A percentile compares a stretch with the other conserved stretches of the same genome.
phyloP scores from a whole-genome alignment of 2,113 vertebrate genomes.

The Caranx ignobilis region DNA sequence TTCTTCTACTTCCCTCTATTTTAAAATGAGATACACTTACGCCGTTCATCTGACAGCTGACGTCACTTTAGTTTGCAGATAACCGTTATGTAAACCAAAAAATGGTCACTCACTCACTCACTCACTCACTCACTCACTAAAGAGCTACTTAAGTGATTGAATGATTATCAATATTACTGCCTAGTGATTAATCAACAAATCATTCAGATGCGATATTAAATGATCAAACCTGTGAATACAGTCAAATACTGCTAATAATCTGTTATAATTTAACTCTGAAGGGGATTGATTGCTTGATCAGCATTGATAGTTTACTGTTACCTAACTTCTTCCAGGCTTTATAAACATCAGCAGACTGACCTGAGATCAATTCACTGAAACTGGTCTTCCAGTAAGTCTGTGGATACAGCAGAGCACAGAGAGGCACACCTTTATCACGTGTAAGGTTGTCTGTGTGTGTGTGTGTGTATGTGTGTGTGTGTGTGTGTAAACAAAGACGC shows the following conservation, averaged over 20 bases:
- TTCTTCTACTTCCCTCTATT: background rate
- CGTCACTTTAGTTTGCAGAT: too few species aligned
- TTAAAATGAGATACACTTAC: background rate
- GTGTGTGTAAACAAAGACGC: slow-evolving; percentile 74
- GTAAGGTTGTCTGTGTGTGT: slow-evolving; percentile 49
- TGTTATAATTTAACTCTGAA: background rate
- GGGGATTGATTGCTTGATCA: too few species aligned
- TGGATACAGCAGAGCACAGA: slow-evolving; percentile 47
- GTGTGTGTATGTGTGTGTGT: slow-evolving; percentile 27
- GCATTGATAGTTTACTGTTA: background rate
- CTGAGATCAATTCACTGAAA: slow-evolving; percentile 47
- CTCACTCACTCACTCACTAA: too few species aligned
- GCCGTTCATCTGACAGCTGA: too few species aligned
- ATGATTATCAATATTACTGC: too few species aligned
- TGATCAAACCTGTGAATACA: background rate
- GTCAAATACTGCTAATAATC: background rate
- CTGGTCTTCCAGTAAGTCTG: slow-evolving; percentile 45
- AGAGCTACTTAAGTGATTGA: too few species aligned
- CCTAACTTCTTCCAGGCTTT: background rate
- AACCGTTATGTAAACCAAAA: too few species aligned
- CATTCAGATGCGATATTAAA: background rate
- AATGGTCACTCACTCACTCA: too few species aligned
- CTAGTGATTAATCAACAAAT: too few species aligned
- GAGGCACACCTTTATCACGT: slow-evolving; percentile 76
- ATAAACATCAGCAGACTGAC: slow-evolving; percentile 9